A percentile compares a stretch with the other conserved stretches of the same genome.
Conservation (phyloP, 2,888 invertebrate species). For the Pasiphila rectangulata region DNA sequence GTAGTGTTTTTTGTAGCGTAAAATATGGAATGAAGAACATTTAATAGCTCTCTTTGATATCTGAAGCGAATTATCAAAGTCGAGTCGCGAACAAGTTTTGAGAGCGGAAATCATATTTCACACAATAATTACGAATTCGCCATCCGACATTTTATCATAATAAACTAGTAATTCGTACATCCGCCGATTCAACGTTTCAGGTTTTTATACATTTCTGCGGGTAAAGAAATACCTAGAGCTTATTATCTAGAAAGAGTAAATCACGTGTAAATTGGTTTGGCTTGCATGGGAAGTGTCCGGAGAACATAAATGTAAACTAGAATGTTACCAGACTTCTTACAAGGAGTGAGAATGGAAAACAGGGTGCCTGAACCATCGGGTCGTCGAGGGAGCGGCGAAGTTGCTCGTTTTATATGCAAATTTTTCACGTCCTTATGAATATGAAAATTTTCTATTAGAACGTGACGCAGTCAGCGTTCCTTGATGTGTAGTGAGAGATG, state of each 20-base stretch:
- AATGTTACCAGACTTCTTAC: conserved; percentile 57
- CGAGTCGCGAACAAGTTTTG: conserved; percentile 54
- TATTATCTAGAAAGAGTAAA: not conserved
- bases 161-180: not conserved
- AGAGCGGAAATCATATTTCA: conserved; percentile 36
- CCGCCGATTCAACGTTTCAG: too few species aligned
- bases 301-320: conserved; percentile 46
- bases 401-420: conserved; percentile 80
- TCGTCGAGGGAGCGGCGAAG: conserved; percentile 53
- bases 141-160: not conserved
- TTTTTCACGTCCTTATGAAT: conserved; percentile 78
- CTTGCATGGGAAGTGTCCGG: conserved; percentile 33
- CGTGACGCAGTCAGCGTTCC: conserved; percentile 76
- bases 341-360: conserved; percentile 64
- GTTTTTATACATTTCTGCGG: too few species aligned
- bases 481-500: conserved; percentile 60
- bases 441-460: conserved; percentile 81
- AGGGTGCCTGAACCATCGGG: conserved; percentile 58
- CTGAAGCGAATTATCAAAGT: conserved; percentile 47
- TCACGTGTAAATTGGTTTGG: conserved; percentile 34
- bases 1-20: conserved; percentile 18
- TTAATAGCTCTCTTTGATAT: conserved; percentile 43
- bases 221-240: not conserved
- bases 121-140: conserved; percentile 3
- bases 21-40: conserved; percentile 26